Evolutionary conservation across 2,113 vertebrate species (phyloP).

Genomic region (Cheilinus undulatus): DNA sequence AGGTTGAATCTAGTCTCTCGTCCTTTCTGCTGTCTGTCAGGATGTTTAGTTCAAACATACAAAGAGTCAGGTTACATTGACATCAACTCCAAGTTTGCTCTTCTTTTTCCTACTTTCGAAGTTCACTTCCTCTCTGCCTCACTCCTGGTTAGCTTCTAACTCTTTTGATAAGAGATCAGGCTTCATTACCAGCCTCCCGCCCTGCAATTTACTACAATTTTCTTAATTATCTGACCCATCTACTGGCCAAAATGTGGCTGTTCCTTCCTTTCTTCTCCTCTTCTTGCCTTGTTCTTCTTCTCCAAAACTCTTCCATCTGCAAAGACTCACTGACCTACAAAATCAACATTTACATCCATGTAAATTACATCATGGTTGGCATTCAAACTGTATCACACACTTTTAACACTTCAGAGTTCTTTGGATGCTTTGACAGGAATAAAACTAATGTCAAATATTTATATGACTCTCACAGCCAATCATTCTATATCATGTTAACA

Average conservation of each 20-base stretch:
- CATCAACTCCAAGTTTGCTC: not conserved
- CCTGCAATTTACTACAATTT: conserved; percentile 80
- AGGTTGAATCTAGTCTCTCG: not conserved
- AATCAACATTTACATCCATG: conserved; percentile 56
- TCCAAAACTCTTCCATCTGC: not conserved
- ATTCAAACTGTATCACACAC: conserved; percentile 44
- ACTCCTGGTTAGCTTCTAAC: conserved; percentile 7
- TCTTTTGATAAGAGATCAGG: conserved; percentile 68
- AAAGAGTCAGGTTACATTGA: not conserved
- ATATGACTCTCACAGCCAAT: too few relatives aligned
- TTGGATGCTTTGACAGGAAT: too few relatives aligned
- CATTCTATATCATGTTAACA: too few relatives aligned
- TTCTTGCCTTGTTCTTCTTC: not conserved
- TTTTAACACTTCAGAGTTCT: not conserved
- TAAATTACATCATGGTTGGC: conserved; percentile 35
- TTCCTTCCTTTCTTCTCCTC: conserved; percentile 49
- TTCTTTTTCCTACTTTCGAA: not conserved
- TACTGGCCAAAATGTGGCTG: conserved; percentile 57
- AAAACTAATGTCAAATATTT: too few relatives aligned
- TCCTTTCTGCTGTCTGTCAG: not conserved
- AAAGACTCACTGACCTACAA: not conserved
- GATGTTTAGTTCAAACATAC: conserved; percentile 16
- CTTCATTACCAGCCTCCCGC: conserved; percentile 56
- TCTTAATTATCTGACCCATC: conserved; percentile 68
- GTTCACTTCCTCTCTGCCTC: not conserved